phyloP scores from a whole-genome alignment of 2,888 invertebrate genomes.

The Platerodrilus igneus region DNA sequence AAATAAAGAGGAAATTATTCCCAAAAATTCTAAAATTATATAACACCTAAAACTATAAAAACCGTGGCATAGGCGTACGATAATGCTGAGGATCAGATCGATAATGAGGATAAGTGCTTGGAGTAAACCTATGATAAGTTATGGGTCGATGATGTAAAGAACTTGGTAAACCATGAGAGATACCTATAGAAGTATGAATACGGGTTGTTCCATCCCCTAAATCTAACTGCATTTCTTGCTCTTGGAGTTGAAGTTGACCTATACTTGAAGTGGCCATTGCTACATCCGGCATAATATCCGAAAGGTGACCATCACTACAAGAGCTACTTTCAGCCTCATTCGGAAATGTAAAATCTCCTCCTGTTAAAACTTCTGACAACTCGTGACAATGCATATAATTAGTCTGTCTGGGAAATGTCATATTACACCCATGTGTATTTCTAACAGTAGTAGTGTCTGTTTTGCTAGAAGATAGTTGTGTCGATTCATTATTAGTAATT shows the following conservation, averaged over 20 bases:
- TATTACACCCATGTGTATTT: conserved; percentile 53
- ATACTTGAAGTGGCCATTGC: conserved; percentile 82
- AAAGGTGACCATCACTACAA: conserved; percentile 65
- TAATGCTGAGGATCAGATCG: conserved; percentile 34
- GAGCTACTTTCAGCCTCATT: conserved; percentile 53
- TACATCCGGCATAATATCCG: conserved; percentile 87
- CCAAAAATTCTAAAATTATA: not conserved
- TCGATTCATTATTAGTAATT: conserved; percentile 36
- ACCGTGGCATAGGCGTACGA: conserved; percentile 34
- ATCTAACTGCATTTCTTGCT: conserved; percentile 70
- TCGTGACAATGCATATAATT: conserved; percentile 52
- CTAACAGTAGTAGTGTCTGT: conserved; percentile 36
- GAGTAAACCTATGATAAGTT: conserved; percentile 40
- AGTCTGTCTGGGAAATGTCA: conserved; percentile 58
- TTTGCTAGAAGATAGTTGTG: conserved; percentile 48
- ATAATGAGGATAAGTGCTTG: conserved; percentile 38
- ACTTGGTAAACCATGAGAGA: conserved; percentile 35
- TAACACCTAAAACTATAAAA: conserved; percentile 37
- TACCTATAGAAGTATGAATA: conserved; percentile 44
- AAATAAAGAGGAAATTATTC: too few relatives aligned
- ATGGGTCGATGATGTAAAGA: conserved; percentile 39
- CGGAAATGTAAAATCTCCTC: conserved; percentile 52
- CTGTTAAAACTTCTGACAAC: conserved; percentile 61
- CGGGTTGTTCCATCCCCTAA: conserved; percentile 81
- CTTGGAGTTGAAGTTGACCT: conserved; percentile 62